Conservation (phyloP, 2,888 invertebrate genomes). For the Nezara viridula region DNA sequence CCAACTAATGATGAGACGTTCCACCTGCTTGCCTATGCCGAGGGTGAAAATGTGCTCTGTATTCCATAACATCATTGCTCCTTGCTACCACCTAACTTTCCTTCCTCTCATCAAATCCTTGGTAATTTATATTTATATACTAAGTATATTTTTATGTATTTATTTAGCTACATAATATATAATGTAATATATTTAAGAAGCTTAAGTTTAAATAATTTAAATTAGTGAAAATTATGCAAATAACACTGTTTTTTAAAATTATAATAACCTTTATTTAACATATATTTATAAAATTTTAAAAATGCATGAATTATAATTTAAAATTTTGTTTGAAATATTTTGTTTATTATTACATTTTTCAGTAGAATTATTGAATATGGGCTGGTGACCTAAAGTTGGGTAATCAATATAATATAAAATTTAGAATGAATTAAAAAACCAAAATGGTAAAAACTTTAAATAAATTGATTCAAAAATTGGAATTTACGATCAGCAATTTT, state of each 20-base stretch:
- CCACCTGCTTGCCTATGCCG: not conserved
- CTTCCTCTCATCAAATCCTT: slow-evolving; percentile 8
- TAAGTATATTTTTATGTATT: not conserved
- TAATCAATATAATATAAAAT: too few species aligned
- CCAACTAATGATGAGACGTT: not conserved
- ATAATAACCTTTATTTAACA: not conserved
- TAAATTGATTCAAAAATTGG: too few species aligned
- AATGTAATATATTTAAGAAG: not conserved
- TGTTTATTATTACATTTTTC: not conserved
- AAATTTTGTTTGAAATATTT: not conserved
- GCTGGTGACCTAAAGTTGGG: too few species aligned
- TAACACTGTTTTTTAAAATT: not conserved
- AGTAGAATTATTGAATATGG: not conserved
- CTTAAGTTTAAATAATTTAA: not conserved
- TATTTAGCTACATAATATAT: slow-evolving; percentile 17
- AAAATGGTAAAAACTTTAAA: too few species aligned
- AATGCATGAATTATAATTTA: not conserved
- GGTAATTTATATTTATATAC: not conserved
- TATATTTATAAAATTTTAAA: not conserved
- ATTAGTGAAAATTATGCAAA: not conserved
- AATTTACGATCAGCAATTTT: too few species aligned
- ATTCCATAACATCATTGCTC: slow-evolving; percentile 19
- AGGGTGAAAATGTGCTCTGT: not conserved
- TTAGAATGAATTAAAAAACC: too few species aligned
- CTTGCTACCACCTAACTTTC: slow-evolving; percentile 25